These are phyloP conservation scores for Cyprinella venusta DNA, from an alignment of 2,797 vertebrate species.

Conservation along the genomic window DNA sequence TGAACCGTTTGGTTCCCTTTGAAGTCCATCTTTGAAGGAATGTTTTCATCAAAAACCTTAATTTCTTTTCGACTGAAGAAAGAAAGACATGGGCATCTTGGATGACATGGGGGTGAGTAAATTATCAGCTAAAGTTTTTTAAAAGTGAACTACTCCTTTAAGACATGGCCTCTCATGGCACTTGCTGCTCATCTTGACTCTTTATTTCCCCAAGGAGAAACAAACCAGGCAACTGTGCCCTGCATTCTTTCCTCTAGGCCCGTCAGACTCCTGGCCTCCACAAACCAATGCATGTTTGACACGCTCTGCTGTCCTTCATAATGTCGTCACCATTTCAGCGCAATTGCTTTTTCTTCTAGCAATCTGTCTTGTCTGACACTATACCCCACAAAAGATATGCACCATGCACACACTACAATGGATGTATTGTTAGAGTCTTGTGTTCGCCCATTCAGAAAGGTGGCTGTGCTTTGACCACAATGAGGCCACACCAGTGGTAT, in stretches of 20 bases:
- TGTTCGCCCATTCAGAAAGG: conserved; percentile 54
- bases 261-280: conserved; percentile 28
- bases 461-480: conserved; percentile 55
- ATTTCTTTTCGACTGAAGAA: too few species aligned
- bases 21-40: too few species aligned
- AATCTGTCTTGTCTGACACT: conserved; percentile 56
- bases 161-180: neutral
- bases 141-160: too few species aligned
- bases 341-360: conserved; percentile 52
- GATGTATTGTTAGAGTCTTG: conserved; percentile 55
- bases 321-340: conserved; percentile 46
- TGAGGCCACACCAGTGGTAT: conserved; percentile 52
- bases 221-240: neutral
- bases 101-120: too few species aligned
- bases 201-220: neutral
- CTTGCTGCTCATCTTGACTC: neutral
- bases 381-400: conserved; percentile 53
- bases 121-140: too few species aligned
- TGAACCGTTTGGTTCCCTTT: too few species aligned
- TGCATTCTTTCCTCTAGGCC: conserved; percentile 4
- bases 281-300: conserved; percentile 46
- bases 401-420: conserved; percentile 51
- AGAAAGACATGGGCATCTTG: too few species aligned
- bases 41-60: too few species aligned
- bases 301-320: conserved; percentile 49